Evolutionary conservation across 2,888 invertebrate genomes (phyloP), one percentile per base, ranked within the genome.

Genomic region (Agrotis clavis): DNA sequence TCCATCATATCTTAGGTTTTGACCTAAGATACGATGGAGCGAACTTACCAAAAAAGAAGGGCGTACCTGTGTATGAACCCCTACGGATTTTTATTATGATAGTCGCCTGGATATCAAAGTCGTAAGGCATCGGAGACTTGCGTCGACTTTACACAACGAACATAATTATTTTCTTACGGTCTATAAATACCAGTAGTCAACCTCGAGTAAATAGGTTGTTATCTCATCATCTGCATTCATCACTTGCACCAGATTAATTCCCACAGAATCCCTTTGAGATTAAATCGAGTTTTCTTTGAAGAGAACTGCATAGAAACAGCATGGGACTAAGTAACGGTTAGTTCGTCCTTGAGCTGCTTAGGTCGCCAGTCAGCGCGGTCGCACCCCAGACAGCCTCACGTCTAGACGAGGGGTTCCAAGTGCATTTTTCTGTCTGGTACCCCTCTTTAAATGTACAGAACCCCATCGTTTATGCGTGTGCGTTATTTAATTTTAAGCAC

Each of bases 381-480:
- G 67, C 79, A 82, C 85, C 51, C 81, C 92, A 93, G 93, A 91
- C 94, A 83, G 92, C 87, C 92, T 91, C 88, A 88, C 92, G 96
- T 96, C 96, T 96, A 96, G 96, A 96, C 96, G 91, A 88, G 95
- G 95, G 96, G 95, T 93, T 91, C 91, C 89, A 89, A 95, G 94
- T 95, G 95, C 95, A 95, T 95, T 95, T 95, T 93, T 95, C 94
- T 94, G 95, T 95, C 95, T 95, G 94, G 92, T n/a, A 93, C 92
- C 94, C 94, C 94, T 93, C 91, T 86, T 89, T 83, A 86, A 82
- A 84, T 83, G 82, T 86, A 86, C 82, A 84, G 90, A 91, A 92
- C 92, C 94, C 94, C 89, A 91, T 89, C 90, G 90, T 87, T 90
- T 91, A 90, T 90, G 92, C 91, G 92, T 91, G 89, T 92, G 91